These are phyloP conservation scores for Caenorhabditis elegans DNA, from an alignment of 1,140 invertebrate genomes.

Conservation along the genomic window WBcel235 BX284602.5:7173001-7173500, in stretches of 20 bases:
- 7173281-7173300: constrained; percentile 55
- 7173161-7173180: constrained; percentile 60
- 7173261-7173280: constrained; percentile 51
- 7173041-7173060: constrained; percentile 52
- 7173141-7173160: constrained; percentile 61
- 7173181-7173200: constrained; percentile 51
- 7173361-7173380: constrained; percentile 53
- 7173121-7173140: neutral
- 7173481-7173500: constrained; percentile 89
- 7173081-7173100: constrained; percentile 62
- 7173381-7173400: constrained; percentile 63
- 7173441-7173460: constrained; percentile 65
- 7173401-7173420: constrained; percentile 64
- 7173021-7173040: neutral
- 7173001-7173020: constrained; percentile 46
- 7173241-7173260: neutral
- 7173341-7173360: constrained; percentile 53
- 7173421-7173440: constrained; percentile 70
- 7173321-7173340: constrained; percentile 54
- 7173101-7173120: constrained; percentile 50
- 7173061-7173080: constrained; percentile 62
- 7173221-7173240: neutral
- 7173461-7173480: constrained; percentile 96
- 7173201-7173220: constrained; percentile 50
- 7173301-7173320: constrained; percentile 49